Percentiles rank a stretch among this genome's conserved stretches.
Evolutionary conservation across 2,888 invertebrate genomes (phyloP).

Genomic region (Parnassius mnemosyne): DNA sequence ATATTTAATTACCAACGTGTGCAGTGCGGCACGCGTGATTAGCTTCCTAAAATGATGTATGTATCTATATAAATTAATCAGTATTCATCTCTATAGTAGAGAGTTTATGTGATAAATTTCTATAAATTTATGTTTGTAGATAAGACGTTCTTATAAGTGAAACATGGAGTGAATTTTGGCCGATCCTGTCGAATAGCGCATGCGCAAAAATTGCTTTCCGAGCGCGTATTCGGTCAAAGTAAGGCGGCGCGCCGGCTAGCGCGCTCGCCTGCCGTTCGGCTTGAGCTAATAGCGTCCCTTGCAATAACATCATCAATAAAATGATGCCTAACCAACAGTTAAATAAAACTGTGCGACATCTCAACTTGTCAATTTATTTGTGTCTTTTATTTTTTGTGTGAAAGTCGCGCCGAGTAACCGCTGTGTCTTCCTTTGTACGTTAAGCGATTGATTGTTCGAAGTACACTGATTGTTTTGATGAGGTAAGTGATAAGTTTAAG

Average conservation of each 20-base stretch:
- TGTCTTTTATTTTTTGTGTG: constrained; percentile 39
- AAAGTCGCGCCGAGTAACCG: constrained; percentile 42
- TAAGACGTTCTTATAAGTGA: constrained; percentile 39
- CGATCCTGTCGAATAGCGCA: constrained; percentile 70
- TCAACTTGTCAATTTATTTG: constrained; percentile 63
- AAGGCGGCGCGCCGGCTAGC: constrained; percentile 79
- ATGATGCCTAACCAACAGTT: constrained; percentile 49
- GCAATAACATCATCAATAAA: constrained; percentile 62
- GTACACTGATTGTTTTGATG: constrained; percentile 64
- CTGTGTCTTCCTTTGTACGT: constrained; percentile 66
- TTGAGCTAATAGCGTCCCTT: constrained; percentile 55
- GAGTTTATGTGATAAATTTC: constrained; percentile 15
- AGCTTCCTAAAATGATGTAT: constrained; percentile 37
- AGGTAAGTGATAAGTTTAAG: constrained; percentile 68
- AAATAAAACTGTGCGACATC: constrained; percentile 45
- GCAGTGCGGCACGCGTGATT: constrained; percentile 79
- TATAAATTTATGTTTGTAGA: constrained; percentile 33
- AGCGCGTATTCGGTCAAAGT: constrained; percentile 64
- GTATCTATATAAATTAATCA: constrained; percentile 24
- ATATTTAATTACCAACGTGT: constrained; percentile 79
- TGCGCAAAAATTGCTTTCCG: constrained; percentile 62
- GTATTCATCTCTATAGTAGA: too few species aligned
- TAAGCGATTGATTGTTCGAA: constrained; percentile 48
- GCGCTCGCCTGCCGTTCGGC: constrained; percentile 78
- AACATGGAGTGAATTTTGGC: constrained; percentile 63